These are phyloP conservation scores for Cassiopea xamachana DNA, from an alignment of 30 jellyfish, hydroid and myxozoan genomes.

Conservation along the genomic window DNA sequence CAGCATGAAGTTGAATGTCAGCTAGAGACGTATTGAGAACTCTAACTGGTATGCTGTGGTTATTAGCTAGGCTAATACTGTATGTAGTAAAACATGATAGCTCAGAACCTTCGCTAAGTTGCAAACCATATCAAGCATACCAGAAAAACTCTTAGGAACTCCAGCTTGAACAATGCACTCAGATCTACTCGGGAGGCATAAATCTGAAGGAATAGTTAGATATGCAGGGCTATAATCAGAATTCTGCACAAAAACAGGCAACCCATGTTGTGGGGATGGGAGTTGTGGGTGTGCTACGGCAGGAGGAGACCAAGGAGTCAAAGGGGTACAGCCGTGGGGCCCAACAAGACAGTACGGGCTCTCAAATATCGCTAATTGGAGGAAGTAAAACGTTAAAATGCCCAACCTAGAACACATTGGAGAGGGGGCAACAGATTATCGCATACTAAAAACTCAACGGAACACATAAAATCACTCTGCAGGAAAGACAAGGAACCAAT, in stretches of 20 bases:
- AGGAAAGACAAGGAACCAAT: constrained; percentile 26
- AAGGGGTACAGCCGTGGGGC: neutral
- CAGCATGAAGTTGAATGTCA: constrained; percentile 26
- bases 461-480: constrained; percentile 15
- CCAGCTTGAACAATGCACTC: constrained; percentile 14
- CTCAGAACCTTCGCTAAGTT: neutral
- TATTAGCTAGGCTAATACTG: constrained; percentile 14
- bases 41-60: constrained; percentile 8
- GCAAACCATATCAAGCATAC: constrained; percentile 20
- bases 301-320: constrained; percentile 5
- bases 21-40: neutral
- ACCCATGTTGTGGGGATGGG: neutral
- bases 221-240: constrained; percentile 27
- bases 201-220: constrained; percentile 3
- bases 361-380: neutral
- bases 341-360: constrained; percentile 2
- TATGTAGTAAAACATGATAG: constrained; percentile 4
- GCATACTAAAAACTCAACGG: constrained; percentile 27
- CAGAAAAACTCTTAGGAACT: constrained; percentile 7
- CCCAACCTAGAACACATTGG: constrained; percentile 61
- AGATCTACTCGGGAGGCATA: constrained; percentile 22
- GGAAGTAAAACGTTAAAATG: constrained; percentile 17
- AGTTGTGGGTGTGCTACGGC: neutral
- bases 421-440: constrained; percentile 32
- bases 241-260: constrained; percentile 31